Conservation (phyloP, 2,888 invertebrate genomes). For the Pachydiplax longipennis region DNA sequence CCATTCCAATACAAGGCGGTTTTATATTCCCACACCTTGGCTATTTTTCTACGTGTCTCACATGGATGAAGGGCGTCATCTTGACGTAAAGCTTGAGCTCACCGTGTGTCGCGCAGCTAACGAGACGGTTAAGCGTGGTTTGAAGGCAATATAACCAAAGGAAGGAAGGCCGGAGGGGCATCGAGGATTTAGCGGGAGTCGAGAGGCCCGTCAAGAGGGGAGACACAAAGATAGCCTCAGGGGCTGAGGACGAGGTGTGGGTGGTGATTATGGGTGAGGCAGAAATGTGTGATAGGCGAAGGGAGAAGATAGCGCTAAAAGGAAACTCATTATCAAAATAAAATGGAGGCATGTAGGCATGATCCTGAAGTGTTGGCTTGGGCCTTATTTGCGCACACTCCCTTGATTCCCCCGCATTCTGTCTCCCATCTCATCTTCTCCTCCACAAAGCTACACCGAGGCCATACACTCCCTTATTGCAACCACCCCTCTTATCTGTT, state of each 20-base stretch:
- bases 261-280: background rate
- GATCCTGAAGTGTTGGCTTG: constrained; percentile 20
- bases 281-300: background rate
- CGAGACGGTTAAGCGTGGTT: background rate
- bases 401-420: background rate
- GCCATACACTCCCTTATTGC: background rate
- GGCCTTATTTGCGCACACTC: constrained; percentile 15
- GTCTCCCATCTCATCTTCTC: background rate
- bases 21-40: too few species aligned
- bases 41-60: background rate
- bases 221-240: too few species aligned
- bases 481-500: background rate
- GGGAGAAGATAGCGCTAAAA: background rate
- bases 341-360: constrained; percentile 27
- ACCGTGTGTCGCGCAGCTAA: background rate
- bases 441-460: background rate
- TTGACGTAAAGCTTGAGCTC: background rate
- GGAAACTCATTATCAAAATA: constrained; percentile 41
- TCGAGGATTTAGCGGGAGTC: background rate
- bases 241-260: background rate
- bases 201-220: too few species aligned
- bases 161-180: background rate
- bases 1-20: too few species aligned
- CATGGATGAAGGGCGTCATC: background rate
- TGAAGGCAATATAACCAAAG: background rate